Conservation (phyloP, 2,888 invertebrate genomes). For the Spicauda simplicius region DNA sequence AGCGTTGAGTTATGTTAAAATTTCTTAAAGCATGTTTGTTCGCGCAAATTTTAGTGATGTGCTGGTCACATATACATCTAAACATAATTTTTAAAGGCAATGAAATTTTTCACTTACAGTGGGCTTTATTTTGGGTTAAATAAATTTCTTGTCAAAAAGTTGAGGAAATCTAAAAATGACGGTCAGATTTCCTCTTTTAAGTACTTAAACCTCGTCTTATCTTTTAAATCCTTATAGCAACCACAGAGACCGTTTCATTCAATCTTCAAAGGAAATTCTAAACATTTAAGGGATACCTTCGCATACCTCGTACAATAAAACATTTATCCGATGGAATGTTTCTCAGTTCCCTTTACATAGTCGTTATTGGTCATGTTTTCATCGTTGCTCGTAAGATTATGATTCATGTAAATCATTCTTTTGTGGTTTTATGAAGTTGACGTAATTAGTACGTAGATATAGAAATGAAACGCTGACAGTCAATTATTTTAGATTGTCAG, state of each 20-base stretch:
- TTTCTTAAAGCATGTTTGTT: too few relatives aligned
- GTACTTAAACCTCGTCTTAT: slow-evolving; percentile 18
- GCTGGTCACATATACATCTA: too few relatives aligned
- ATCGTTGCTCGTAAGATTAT: too few relatives aligned
- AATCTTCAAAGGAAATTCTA: slow-evolving; percentile 27
- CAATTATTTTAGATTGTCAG: too few relatives aligned
- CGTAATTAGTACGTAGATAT: too few relatives aligned
- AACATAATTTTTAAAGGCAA: too few relatives aligned
- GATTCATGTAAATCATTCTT: too few relatives aligned
- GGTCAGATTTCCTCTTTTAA: slow-evolving; percentile 22
- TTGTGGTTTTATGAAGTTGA: too few relatives aligned
- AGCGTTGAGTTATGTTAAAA: too few relatives aligned
- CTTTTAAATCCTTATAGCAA: slow-evolving; percentile 25
- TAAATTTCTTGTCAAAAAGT: neutral
- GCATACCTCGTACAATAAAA: slow-evolving; percentile 12
- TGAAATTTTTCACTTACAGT: neutral
- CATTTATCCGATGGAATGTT: slow-evolving; percentile 10
- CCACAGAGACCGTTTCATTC: slow-evolving; percentile 10
- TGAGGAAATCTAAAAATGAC: slow-evolving; percentile 3
- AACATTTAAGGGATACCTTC: slow-evolving; percentile 1
- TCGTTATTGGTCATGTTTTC: too few relatives aligned
- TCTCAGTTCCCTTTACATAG: neutral
- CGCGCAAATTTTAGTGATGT: too few relatives aligned
- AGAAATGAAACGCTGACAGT: too few relatives aligned
- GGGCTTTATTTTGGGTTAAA: neutral